Base-by-base conservation (phyloP, 2,113 vertebrate species). In the Blennius ocellaris region DNA sequence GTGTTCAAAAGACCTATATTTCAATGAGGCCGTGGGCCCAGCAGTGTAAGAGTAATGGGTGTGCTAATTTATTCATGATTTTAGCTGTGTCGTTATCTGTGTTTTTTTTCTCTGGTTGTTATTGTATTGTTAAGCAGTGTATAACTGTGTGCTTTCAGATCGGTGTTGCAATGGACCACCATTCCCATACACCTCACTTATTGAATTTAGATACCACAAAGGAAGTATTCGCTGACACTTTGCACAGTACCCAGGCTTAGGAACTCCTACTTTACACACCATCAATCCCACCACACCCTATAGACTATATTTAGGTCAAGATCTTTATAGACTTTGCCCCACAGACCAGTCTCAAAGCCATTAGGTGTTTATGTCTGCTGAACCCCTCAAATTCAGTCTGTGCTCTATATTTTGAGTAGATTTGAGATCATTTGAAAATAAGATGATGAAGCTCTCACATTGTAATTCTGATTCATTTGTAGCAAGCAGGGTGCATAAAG, bases 1-100 rank as follows among this genome's bases (percentile, higher is more conserved):
- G 93, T 93, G 93, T 94, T 93, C 89, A 94, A 81, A 93, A 93
- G 92, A 89, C 92, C 92, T 91, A 94, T 94, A 93, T 93, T 93
- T 95, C 93, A 95, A 87, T 82, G 72, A 90, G 77, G 80, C 84
- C 30, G 50, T 69, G 85, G 81, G 74, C 67, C 71, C 78, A 66
- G 77, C n/a, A 4, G 54, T 63, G 55, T 4, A 52, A 88, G 90
- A 93, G 69, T 92, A 92, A 93, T 93, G 84, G 86, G 36, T 5
- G 54, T 60, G 69, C 73, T 93, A 91, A 93, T 93, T 91, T 91
- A 91, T 93, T 91, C 83, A 93, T 91, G 87, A 84, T 84, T 90
- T 85, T 85, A 90, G 82, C 86, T 47, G 82, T 80, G 83, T 84
- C 72, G 57, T 71, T 81, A 81, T 62, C 84, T 56, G 62, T 84